These are phyloP conservation scores for Spermophilus dauricus DNA, from an alignment of 2,113 vertebrate genomes.

Conservation along the genomic window DNA sequence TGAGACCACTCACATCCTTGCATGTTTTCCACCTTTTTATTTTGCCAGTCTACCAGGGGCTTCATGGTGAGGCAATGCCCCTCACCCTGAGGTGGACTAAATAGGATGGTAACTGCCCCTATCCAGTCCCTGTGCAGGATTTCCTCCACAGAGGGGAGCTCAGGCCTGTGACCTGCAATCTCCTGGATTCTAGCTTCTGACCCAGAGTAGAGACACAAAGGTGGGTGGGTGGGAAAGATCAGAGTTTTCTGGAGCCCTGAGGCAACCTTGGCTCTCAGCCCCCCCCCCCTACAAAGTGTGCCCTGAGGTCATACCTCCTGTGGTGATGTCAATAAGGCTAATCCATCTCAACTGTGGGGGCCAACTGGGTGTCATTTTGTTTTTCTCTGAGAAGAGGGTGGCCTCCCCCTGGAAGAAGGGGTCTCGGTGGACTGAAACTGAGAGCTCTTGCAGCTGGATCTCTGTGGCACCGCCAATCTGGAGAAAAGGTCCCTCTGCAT, in stretches of 20 bases:
- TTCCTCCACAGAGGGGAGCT: neutral
- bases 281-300: neutral
- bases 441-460: neutral
- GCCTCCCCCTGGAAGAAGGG: neutral
- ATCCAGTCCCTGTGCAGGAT: neutral
- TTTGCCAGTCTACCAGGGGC: neutral
- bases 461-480: neutral
- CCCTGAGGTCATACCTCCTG: neutral
- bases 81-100: too few relatives aligned
- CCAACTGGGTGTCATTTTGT: too few relatives aligned
- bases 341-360: neutral
- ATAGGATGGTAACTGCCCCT: neutral
- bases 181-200: neutral
- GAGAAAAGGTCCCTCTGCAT: neutral
- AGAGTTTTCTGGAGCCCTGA: neutral
- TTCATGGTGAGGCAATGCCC: neutral
- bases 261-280: neutral
- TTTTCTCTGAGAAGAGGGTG: neutral
- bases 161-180: neutral
- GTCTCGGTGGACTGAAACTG: neutral
- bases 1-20: neutral
- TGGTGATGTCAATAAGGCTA: neutral
- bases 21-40: neutral
- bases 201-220: neutral
- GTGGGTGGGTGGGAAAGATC: neutral